Conservation (phyloP, 2,888 invertebrate species). For the Scaptomyza polygonia region DNA sequence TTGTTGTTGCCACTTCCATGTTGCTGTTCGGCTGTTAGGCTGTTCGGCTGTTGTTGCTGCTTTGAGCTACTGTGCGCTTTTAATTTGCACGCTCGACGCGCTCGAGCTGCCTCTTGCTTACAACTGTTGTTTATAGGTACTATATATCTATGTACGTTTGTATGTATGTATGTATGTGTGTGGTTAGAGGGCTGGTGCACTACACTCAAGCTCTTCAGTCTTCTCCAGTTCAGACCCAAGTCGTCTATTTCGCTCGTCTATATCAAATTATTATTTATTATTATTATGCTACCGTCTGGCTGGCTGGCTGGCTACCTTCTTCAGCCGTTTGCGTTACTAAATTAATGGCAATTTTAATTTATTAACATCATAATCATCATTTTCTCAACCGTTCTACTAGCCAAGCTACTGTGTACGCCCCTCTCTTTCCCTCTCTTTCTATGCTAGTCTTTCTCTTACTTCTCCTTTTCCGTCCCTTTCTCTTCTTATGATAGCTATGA, state of each 20-base stretch:
- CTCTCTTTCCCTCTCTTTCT: not conserved
- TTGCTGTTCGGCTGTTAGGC: conserved; percentile 40
- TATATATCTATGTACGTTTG: conserved; percentile 1
- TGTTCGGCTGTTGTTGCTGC: conserved; percentile 37
- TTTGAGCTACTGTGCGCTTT: conserved; percentile 75
- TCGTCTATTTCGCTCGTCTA: conserved; percentile 64
- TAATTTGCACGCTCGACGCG: conserved; percentile 78
- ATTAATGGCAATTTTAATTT: conserved; percentile 81
- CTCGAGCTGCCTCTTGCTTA: conserved; percentile 60
- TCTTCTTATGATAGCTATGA: conserved; percentile 43
- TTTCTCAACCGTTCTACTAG: conserved; percentile 68
- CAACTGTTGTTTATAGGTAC: conserved; percentile 15
- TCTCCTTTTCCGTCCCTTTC: too few relatives aligned
- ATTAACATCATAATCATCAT: conserved; percentile 82
- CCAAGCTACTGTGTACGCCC: conserved; percentile 63
- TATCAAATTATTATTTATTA: conserved; percentile 81
- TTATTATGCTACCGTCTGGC: conserved; percentile 74
- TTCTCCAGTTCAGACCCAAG: conserved; percentile 41
- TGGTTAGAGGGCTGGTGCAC: conserved; percentile 60
- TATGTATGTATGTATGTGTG: not conserved
- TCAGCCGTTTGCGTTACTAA: conserved; percentile 62
- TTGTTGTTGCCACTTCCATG: conserved; percentile 81
- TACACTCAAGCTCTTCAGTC: conserved; percentile 24
- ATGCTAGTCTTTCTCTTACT: not conserved
- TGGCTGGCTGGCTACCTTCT: conserved; percentile 29